Evolutionary conservation across 2,113 vertebrate species (phyloP).

Genomic region (Lutjanus erythropterus): DNA sequence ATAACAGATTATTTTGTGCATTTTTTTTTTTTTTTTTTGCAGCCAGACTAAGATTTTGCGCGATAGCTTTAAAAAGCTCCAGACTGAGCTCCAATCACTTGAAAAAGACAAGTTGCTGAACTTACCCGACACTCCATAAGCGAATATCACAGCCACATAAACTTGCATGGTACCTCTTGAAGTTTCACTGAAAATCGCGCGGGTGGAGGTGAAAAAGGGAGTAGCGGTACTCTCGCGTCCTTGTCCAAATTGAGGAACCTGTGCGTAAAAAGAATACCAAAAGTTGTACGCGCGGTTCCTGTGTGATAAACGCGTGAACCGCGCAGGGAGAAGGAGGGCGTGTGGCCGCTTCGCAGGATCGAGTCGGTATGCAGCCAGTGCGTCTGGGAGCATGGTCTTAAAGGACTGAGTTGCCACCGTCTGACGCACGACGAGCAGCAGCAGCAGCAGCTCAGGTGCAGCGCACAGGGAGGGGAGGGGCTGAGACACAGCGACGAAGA

Average conservation of each 20-base stretch:
- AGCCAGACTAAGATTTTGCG: background rate
- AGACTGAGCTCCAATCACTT: background rate
- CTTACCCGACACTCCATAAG: slow-evolving; percentile 70
- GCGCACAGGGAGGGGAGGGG: slow-evolving; percentile 2
- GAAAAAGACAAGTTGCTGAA: slow-evolving; percentile 24
- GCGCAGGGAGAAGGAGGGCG: background rate
- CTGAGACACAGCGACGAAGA: background rate
- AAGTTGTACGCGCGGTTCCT: slow-evolving; percentile 33
- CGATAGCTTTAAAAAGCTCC: no score
- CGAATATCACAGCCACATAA: slow-evolving; percentile 63
- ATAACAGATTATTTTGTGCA: no score
- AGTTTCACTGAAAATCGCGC: slow-evolving; percentile 2
- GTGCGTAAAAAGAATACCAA: slow-evolving; percentile 46
- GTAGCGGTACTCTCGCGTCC: fast-evolving
- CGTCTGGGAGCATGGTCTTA: background rate
- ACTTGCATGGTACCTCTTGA: slow-evolving; percentile 55
- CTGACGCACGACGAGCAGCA: slow-evolving; percentile 57
- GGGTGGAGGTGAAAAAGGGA: background rate
- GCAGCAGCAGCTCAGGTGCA: slow-evolving; percentile 54
- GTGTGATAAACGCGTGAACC: background rate
- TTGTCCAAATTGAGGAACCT: background rate
- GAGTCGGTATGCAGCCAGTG: slow-evolving; percentile 28
- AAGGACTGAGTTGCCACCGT: slow-evolving; percentile 28
- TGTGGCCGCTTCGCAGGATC: slow-evolving; percentile 2
- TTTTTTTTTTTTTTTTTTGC: no score